Evolutionary conservation across 2,888 invertebrate species (phyloP), one percentile per base, ranked within the genome.

Genomic region (Cryptus armator): DNA sequence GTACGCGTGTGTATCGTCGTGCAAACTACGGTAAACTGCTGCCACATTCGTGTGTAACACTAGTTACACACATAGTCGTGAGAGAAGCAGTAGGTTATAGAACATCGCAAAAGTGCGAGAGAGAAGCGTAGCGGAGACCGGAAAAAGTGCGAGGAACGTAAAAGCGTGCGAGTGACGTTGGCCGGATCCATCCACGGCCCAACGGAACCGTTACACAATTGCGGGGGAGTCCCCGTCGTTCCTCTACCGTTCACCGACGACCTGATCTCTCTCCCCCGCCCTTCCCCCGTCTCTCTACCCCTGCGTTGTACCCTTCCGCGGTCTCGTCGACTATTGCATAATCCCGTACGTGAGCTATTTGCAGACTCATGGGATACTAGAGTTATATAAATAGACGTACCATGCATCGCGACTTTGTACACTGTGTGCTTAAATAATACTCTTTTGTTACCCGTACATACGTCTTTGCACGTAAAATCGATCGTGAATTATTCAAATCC

Each of bases 151-250:
- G 70, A 72, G 76, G 37, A 81, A 68, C 78, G 77, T 76, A 82
- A 82, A 82, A 85, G 85, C 85, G 82, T 85, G 85, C 85, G 85
- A 85, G 82, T 85, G 75, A 85, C 79, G 85, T 79, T 79, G 71
- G 82, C 82, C 85, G 85, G 85, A 85, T 85, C 82, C 82, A 71
- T 82, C 82, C 85, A 85, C 85, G 82, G 82, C 79, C 75, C 81
- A 82, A 76, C 82, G 85, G 85, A 85, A 85, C 85, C 82, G 85
- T 82, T 85, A 85, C 85, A 85, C 85, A 85, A 85, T 85, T 82
- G 82, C 76, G 82, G 82, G 85, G 82, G 85, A 82, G 79, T 79
- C 79, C 66, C 75, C 75, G 81, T 79, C 72, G 19, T 51, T 62
- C 59, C 72, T 68, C 80, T 24, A 51, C 68, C 64, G 19, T 32